phyloP scores from a whole-genome alignment of 2,797 vertebrate genomes.

The Sardinella longiceps region DNA sequence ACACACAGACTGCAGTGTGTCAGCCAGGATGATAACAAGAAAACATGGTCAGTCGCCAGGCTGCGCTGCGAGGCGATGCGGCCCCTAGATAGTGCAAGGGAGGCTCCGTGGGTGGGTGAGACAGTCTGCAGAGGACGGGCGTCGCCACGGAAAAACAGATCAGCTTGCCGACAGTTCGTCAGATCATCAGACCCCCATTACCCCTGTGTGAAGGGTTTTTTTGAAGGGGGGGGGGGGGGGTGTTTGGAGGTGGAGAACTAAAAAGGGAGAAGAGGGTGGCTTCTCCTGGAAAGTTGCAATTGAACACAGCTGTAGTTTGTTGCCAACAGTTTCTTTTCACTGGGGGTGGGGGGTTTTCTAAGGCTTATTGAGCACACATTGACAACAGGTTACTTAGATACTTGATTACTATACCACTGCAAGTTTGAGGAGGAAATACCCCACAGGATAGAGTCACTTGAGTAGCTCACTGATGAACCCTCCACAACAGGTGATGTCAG shows the following conservation, averaged over 20 bases:
- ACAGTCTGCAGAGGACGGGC: conserved; percentile 40
- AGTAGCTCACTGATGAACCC: neutral
- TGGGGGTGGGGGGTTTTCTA: neutral
- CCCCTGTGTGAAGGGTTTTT: no score
- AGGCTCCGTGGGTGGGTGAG: conserved; percentile 39
- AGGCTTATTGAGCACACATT: neutral
- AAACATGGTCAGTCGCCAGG: conserved; percentile 40
- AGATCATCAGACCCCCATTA: conserved; percentile 31
- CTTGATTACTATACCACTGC: neutral
- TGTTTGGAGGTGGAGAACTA: neutral
- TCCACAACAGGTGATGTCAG: neutral
- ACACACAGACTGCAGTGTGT: neutral
- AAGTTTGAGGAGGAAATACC: neutral
- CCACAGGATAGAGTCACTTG: neutral
- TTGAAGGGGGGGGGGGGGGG: no score
- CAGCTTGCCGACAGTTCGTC: conserved; percentile 44
- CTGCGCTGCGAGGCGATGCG: conserved; percentile 35
- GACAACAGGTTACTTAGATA: neutral
- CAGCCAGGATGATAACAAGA: conserved; percentile 30
- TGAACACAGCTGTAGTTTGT: conserved; percentile 56
- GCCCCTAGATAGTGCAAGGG: conserved; percentile 34
- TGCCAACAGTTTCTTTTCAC: conserved; percentile 56
- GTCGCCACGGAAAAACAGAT: conserved; percentile 52
- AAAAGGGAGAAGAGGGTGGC: neutral
- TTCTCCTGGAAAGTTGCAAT: conserved; percentile 16